Base-by-base conservation (phyloP, 2,888 invertebrate genomes). In the Drosophila mulleri region DNA sequence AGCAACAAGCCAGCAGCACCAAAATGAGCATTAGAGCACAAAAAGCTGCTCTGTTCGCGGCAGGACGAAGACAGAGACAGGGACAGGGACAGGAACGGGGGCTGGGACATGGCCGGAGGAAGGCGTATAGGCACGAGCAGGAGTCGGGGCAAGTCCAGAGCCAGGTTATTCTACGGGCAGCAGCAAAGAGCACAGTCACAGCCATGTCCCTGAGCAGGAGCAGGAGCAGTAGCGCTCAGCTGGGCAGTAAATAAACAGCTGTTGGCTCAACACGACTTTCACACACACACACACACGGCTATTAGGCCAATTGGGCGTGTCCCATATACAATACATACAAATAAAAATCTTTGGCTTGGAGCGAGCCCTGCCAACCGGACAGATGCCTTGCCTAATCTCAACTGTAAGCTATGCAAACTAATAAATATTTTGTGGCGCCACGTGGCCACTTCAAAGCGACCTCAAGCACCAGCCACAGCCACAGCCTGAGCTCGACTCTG, bases 281-380 rank as follows among this genome's bases (percentile, higher is more conserved):
- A n/a, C 72, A 75, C 65, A 65, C 35, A 20, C 44, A 18, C 44
- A 47, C 7, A 80, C 80, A 80, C 70, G 67, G 77, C 77, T 73
- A 80, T 80, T 80, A 80, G 57, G 64, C 64, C 70, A 84, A 75
- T 78, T 74, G 71, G 71, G 56, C 71, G 45, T 63, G 60, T 67
- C 50, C 42, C 61, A 56, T 61, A 42, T 41, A 41, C 29, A 41
- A 16, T 20, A 53, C 37, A 37, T 29, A 26, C 9, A 57, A 23
- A 48, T 20, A 53, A 44, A 37, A 37, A 18, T 23, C 32, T 39
- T 35, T 47, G 37, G 32, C 58, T 35, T 20, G 41, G n/a, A 8
- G 11, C n/a, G 44, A 32, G 5, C 41, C 14, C 26, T 26, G 61
- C 42, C 52, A 52, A 65, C 18, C 48, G 42, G n/a, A 47, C 29